Conservation (phyloP, 2,797 vertebrate species). For the Eulemur albifrons region DNA sequence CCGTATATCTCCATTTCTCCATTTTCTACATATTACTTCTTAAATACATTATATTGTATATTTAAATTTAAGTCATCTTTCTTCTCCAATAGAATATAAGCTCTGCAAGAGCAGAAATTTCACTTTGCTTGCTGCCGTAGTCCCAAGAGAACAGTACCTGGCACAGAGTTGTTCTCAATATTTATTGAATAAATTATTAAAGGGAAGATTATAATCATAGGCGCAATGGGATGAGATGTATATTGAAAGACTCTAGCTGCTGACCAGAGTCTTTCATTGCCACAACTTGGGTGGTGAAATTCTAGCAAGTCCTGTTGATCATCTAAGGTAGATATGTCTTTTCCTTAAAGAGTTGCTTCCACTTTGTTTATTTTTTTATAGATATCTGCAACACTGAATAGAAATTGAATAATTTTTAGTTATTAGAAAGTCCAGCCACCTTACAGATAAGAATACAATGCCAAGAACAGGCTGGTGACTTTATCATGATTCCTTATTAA, state of each 20-base stretch:
- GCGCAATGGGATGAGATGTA: neutral
- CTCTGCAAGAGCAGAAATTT: neutral
- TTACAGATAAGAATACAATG: neutral
- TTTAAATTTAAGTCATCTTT: neutral
- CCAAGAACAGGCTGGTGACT: neutral
- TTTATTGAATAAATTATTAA: neutral
- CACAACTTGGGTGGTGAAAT: neutral
- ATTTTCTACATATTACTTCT: neutral
- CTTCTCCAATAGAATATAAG: neutral
- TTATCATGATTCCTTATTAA: neutral
- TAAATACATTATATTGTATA: neutral
- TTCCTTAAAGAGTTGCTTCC: neutral
- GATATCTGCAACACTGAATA: neutral
- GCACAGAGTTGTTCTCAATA: neutral
- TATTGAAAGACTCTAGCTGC: neutral
- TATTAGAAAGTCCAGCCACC: neutral
- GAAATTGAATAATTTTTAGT: neutral
- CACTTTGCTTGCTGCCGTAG: neutral
- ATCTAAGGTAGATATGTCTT: neutral
- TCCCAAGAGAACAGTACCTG: neutral
- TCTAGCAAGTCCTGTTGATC: neutral
- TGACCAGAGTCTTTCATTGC: neutral
- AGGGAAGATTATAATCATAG: neutral
- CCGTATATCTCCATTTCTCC: neutral
- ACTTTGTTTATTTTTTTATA: neutral